A percentile compares a stretch with the other conserved stretches of the same genome.
Evolutionary conservation across 2,888 invertebrate species (phyloP).

Genomic region (Fragum fragum): DNA sequence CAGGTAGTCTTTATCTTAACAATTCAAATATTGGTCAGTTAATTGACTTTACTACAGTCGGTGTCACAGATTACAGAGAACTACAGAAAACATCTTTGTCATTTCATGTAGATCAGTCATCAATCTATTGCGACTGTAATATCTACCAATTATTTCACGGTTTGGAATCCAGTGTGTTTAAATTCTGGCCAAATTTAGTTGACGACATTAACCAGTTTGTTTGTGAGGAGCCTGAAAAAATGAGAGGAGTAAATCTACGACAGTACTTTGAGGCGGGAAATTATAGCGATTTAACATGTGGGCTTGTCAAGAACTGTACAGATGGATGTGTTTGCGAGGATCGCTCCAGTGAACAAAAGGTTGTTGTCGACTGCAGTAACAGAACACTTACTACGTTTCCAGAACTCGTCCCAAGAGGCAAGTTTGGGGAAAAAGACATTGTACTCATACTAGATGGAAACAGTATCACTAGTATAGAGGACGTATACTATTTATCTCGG

Average conservation of each 20-base stretch:
- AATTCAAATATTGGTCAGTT: conserved; percentile 14
- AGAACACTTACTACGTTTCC: conserved; percentile 31
- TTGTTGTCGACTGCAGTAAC: conserved; percentile 35
- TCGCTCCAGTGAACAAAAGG: conserved; percentile 25
- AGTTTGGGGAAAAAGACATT: conserved; percentile 32
- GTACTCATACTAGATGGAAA: conserved; percentile 34
- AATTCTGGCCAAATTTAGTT: background rate
- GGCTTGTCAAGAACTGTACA: conserved; percentile 37
- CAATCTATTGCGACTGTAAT: conserved; percentile 8
- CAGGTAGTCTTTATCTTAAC: conserved; percentile 27
- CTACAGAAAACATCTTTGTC: background rate
- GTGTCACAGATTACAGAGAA: conserved; percentile 19
- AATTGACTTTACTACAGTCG: conserved; percentile 33
- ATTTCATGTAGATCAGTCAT: background rate
- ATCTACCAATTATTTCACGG: conserved; percentile 12
- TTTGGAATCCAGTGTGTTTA: background rate
- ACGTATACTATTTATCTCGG: conserved; percentile 27
- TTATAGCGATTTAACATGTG: conserved; percentile 32
- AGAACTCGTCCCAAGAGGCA: conserved; percentile 36
- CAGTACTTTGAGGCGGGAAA: background rate
- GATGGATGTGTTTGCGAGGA: conserved; percentile 39
- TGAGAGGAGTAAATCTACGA: background rate
- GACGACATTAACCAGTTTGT: background rate
- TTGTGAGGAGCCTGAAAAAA: background rate
- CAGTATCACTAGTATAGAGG: conserved; percentile 21